These are phyloP conservation scores for Muscicapa striata DNA, from an alignment of 2,797 vertebrate genomes.

Conservation along the genomic window DNA sequence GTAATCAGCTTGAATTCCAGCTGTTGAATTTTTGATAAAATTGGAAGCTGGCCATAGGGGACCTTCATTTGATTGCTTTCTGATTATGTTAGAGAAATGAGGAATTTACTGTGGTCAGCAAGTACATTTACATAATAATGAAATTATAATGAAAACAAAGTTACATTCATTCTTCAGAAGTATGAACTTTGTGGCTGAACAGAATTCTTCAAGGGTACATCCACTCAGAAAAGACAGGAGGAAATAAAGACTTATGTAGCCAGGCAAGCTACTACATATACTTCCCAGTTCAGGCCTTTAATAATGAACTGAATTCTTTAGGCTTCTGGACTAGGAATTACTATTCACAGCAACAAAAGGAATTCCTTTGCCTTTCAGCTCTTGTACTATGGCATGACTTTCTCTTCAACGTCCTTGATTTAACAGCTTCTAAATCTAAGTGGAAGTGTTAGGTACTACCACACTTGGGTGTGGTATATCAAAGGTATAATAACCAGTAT, in stretches of 20 bases:
- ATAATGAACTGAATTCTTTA: neutral
- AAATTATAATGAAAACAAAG: neutral
- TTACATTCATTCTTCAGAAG: neutral
- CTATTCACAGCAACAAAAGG: neutral
- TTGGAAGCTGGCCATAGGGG: neutral
- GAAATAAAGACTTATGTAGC: neutral
- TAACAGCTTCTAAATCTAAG: neutral
- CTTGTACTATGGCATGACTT: neutral
- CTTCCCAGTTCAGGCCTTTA: neutral
- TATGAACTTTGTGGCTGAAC: neutral
- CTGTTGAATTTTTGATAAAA: constrained; percentile 35
- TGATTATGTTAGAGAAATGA: constrained; percentile 1
- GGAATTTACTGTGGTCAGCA: neutral
- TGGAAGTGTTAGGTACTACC: neutral
- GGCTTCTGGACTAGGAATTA: neutral
- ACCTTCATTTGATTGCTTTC: neutral
- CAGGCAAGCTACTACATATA: neutral
- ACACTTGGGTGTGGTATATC: neutral
- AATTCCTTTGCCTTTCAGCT: neutral
- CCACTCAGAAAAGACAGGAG: neutral
- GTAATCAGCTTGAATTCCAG: constrained; percentile 31
- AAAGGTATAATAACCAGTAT: neutral
- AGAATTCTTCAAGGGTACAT: neutral
- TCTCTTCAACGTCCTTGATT: neutral
- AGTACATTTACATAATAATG: neutral